Percentiles rank a stretch among this genome's conserved stretches.
Evolutionary conservation across 37 sponge, comb jelly and placozoan genomes (phyloP).

Genomic region (Oopsacas minuta): DNA sequence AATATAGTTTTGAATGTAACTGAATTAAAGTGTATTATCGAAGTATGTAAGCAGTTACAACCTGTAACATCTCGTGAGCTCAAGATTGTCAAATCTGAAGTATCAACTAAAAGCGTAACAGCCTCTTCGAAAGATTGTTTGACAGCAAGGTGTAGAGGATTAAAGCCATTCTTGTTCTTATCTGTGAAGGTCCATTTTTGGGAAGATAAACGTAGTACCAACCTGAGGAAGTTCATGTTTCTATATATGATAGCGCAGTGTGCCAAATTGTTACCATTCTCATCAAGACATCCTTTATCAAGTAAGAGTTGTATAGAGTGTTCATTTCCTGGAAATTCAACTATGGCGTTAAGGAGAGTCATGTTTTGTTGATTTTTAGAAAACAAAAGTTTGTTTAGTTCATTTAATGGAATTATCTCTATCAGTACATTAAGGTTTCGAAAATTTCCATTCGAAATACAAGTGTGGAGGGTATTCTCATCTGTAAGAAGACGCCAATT

Average conservation of each 20-base stretch:
- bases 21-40: background rate
- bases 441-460: background rate
- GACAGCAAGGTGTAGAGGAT: background rate
- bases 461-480: background rate
- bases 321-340: background rate
- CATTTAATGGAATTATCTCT: background rate
- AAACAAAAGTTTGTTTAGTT: background rate
- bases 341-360: background rate
- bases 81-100: background rate
- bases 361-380: background rate
- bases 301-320: background rate
- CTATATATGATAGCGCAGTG: background rate
- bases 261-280: background rate
- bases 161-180: background rate
- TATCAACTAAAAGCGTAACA: background rate
- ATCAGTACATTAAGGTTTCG: background rate
- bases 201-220: background rate
- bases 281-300: background rate
- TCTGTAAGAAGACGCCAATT: background rate
- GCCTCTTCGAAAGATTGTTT: background rate
- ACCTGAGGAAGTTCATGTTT: background rate
- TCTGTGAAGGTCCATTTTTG: background rate
- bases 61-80: background rate
- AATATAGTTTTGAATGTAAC: background rate
- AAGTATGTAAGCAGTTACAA: background rate